Base-by-base conservation (phyloP, 2,797 vertebrate species). In the Poliocrania exsul region DNA sequence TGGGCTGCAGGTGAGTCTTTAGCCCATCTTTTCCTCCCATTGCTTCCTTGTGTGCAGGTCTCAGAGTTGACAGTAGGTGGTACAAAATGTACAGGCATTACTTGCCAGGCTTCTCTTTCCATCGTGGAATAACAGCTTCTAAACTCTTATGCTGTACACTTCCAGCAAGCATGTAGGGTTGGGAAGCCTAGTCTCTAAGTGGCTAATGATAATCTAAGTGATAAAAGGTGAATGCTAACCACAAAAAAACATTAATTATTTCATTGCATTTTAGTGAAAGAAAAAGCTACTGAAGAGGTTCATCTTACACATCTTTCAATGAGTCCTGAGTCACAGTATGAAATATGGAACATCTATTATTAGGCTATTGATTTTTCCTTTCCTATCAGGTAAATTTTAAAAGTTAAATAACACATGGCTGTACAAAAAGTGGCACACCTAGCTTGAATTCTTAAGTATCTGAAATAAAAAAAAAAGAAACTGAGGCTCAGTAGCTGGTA, bases 271-370 rank as follows among this genome's bases (percentile, higher is more conserved):
- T 71, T 69, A 86, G 20, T 85, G 86, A 95, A 93, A 66, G 71
- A 75, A 80, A 86, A 85, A 58, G 35, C 15, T 81, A 44, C 16
- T 69, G 65, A 69, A 65, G 64, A 78, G 15, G 5, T 69, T 74
- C 7, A 28, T 71, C 16, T 9, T 44, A 25, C 26, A 35, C 13
- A 51, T 53, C 54, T 81, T 91, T 82, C 57, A 87, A 17, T 78
- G 78, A 80, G 57, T 80, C 88, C 65, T 72, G 57, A 92, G 80
- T 78, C 69, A 89, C 61, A 50, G 42, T 54, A 65, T 50, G 67
- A 93, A 93, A 82, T 86, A 53, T 57, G 10, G 50, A 91, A 74
- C 49, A 51, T 50, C 88, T 96, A 82, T 95, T 95, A 71, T 93
- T 95, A 94, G 69, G 50, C n/a, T n/a, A 91, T 69, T 93, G 93